Evolutionary conservation across 2,797 vertebrate species (phyloP).

Genomic region (Siniperca obscura): DNA sequence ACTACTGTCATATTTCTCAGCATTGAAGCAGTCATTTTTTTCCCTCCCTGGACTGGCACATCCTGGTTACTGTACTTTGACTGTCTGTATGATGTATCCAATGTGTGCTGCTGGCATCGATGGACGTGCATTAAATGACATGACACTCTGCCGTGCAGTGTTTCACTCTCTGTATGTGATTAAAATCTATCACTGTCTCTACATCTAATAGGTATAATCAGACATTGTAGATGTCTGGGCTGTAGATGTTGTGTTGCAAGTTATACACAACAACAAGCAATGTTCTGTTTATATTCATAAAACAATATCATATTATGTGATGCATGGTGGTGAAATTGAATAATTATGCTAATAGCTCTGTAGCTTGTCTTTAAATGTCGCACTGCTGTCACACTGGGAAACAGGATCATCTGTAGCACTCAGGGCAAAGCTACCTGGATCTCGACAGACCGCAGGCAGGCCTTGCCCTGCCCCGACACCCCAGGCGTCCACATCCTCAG

Average conservation of each 20-base stretch:
- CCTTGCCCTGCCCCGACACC: constrained; percentile 31
- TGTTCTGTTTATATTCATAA: constrained; percentile 49
- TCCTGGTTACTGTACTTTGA: not conserved
- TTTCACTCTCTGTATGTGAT: not conserved
- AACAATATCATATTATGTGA: constrained; percentile 49
- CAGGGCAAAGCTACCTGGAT: constrained; percentile 33
- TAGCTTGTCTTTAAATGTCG: constrained; percentile 40
- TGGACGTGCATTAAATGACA: not conserved
- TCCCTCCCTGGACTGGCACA: not conserved
- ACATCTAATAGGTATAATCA: constrained; percentile 47
- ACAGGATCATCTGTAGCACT: constrained; percentile 48
- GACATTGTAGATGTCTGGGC: constrained; percentile 6
- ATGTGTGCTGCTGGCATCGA: not conserved
- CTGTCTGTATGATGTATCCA: not conserved
- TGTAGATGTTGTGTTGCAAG: constrained; percentile 18
- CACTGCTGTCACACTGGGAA: constrained; percentile 8
- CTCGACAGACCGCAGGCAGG: constrained; percentile 30
- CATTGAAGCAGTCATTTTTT: not conserved
- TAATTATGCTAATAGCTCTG: constrained; percentile 57
- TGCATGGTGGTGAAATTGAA: constrained; percentile 41
- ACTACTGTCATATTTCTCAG: not conserved
- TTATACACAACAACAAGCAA: constrained; percentile 29
- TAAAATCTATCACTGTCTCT: constrained; percentile 3
- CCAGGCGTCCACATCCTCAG: constrained; percentile 36
- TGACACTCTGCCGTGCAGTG: not conserved